Evolutionary conservation across 2,888 invertebrate genomes (phyloP).

Genomic region (Sturmia bella): DNA sequence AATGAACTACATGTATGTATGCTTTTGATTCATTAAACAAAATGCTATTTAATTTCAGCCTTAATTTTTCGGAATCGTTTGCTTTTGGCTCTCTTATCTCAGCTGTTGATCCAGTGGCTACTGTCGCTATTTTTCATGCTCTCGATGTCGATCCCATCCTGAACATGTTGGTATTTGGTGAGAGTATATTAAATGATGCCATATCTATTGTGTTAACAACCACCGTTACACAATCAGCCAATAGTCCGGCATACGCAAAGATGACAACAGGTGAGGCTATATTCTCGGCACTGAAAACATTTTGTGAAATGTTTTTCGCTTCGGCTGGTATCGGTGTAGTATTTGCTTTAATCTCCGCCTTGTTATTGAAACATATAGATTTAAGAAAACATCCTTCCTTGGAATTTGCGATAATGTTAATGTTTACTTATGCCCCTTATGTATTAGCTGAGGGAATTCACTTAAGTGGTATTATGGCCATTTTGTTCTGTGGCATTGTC

Average conservation of each 20-base stretch:
- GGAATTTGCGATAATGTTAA: constrained; percentile 99
- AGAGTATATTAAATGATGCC: constrained; percentile 93
- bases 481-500: constrained; percentile 98
- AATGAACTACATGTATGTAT: too few species aligned
- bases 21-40: background rate
- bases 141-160: constrained; percentile 97
- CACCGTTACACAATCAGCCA: constrained; percentile 89
- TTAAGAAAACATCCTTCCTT: constrained; percentile 97
- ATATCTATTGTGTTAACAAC: constrained; percentile 98
- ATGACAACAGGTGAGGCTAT: constrained; percentile 90
- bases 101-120: constrained; percentile 99
- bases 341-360: constrained; percentile 95
- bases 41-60: constrained; percentile 83
- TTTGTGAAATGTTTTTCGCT: constrained; percentile 98
- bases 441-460: constrained; percentile 98
- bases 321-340: constrained; percentile 98
- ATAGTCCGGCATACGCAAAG: constrained; percentile 84
- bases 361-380: constrained; percentile 97
- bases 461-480: constrained; percentile 99
- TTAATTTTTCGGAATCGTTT: constrained; percentile 98
- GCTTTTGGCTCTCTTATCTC: constrained; percentile 98
- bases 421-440: constrained; percentile 99
- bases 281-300: constrained; percentile 92
- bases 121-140: constrained; percentile 99
- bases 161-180: constrained; percentile 99